phyloP scores from a whole-genome alignment of 2,113 vertebrate genomes.

The Erythrolamprus reginae region DNA sequence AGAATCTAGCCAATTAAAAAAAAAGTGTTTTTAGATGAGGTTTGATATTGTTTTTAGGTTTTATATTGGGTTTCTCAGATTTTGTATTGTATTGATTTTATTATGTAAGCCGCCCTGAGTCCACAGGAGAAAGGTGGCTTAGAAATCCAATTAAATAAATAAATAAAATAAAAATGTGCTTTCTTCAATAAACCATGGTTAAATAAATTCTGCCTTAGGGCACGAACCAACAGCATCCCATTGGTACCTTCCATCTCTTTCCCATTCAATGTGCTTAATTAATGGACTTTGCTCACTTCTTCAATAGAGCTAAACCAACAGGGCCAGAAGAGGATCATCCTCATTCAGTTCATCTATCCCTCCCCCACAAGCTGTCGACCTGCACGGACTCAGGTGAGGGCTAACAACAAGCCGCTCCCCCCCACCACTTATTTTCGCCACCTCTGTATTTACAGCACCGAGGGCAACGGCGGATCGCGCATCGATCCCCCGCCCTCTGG shows the following conservation, averaged over 20 bases:
- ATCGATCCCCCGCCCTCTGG: neutral
- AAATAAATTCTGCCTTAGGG: neutral
- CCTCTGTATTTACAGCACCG: neutral
- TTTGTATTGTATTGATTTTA: too few relatives aligned
- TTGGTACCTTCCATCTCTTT: neutral
- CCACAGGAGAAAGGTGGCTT: too few relatives aligned
- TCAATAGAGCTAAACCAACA: neutral
- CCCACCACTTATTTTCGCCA: neutral
- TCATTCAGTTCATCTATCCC: neutral
- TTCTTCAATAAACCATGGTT: neutral
- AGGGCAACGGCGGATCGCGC: neutral
- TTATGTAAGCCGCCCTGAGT: too few relatives aligned
- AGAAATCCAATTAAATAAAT: too few relatives aligned
- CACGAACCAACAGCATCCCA: neutral
- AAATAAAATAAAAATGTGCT: too few relatives aligned
- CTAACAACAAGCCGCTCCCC: neutral
- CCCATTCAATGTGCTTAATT: neutral
- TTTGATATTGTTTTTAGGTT: too few relatives aligned
- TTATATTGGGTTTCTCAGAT: too few relatives aligned
- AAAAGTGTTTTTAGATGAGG: too few relatives aligned
- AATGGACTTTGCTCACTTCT: neutral
- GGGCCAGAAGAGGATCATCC: neutral
- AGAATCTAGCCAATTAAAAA: too few relatives aligned
- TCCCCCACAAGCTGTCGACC: neutral
- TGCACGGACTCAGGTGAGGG: neutral